These are phyloP conservation scores for Heptranchias perlo DNA, from an alignment of 2,113 vertebrate species.

Conservation along the genomic window DNA sequence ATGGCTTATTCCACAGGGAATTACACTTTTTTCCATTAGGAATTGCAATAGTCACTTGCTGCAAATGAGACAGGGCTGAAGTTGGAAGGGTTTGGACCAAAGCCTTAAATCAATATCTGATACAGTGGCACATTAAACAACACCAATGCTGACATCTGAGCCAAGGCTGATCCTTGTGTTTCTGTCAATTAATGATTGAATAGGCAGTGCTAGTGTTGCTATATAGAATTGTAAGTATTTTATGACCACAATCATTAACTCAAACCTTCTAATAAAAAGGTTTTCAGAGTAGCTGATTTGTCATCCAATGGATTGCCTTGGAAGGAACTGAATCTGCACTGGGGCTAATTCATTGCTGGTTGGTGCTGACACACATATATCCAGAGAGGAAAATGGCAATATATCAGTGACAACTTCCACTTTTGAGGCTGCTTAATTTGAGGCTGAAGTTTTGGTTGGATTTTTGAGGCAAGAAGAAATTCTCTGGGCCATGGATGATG, in stretches of 20 bases:
- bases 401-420: background rate
- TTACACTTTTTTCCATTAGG: background rate
- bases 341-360: background rate
- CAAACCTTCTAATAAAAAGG: constrained; percentile 16
- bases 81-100: background rate
- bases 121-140: background rate
- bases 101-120: background rate
- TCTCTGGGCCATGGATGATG: background rate
- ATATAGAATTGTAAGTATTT: background rate
- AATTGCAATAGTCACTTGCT: background rate
- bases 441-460: background rate
- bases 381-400: background rate
- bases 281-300: background rate
- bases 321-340: background rate
- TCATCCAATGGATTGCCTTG: background rate
- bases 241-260: background rate
- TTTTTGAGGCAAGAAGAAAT: background rate
- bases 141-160: background rate
- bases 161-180: background rate
- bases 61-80: background rate
- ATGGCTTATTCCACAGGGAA: background rate
- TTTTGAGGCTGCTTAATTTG: constrained; percentile 1
- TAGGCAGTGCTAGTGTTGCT: background rate
- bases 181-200: background rate
- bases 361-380: background rate